These are phyloP conservation scores for Aphelenchoides fujianensis DNA, from an alignment of 1,140 invertebrate species.

Conservation along the genomic window DNA sequence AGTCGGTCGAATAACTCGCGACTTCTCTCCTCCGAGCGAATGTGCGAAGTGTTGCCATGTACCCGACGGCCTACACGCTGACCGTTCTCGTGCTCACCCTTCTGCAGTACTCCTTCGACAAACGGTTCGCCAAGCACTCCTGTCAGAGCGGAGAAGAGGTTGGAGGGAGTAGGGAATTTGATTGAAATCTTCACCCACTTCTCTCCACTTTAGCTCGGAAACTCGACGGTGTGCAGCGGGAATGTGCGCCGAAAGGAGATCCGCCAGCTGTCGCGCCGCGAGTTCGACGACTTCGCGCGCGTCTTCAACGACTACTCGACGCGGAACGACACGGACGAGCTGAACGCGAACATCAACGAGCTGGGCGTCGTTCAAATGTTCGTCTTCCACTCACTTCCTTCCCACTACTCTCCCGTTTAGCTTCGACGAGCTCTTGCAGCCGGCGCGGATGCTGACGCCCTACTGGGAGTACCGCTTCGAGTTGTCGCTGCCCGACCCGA, in stretches of 20 bases:
- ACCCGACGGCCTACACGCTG: conserved; percentile 16
- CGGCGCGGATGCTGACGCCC: conserved; percentile 11
- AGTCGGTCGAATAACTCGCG: too few species aligned
- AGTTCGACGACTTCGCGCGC: background rate
- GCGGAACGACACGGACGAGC: conserved; percentile 15
- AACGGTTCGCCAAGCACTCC: background rate
- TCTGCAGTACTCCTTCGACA: conserved; percentile 18
- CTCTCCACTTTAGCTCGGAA: background rate
- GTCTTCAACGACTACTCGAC: conserved; percentile 10
- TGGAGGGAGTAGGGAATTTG: background rate
- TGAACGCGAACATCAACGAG: conserved; percentile 14
- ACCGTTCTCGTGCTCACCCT: conserved; percentile 15
- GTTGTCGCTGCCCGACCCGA: background rate
- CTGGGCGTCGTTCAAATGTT: conserved; percentile 24
- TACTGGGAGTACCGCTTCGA: conserved; percentile 27
- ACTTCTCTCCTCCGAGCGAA: too few species aligned
- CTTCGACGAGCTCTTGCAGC: conserved; percentile 24
- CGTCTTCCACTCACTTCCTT: too few species aligned
- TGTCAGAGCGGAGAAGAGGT: background rate
- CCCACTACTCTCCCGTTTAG: too few species aligned
- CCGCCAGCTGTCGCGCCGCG: conserved; percentile 17
- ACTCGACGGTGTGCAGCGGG: background rate
- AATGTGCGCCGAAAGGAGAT: conserved; percentile 18
- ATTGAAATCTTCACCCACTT: too few species aligned
- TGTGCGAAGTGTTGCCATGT: too few species aligned